These are phyloP conservation scores for Halichoeres trimaculatus DNA, from an alignment of 2,113 vertebrate species.

Conservation along the genomic window DNA sequence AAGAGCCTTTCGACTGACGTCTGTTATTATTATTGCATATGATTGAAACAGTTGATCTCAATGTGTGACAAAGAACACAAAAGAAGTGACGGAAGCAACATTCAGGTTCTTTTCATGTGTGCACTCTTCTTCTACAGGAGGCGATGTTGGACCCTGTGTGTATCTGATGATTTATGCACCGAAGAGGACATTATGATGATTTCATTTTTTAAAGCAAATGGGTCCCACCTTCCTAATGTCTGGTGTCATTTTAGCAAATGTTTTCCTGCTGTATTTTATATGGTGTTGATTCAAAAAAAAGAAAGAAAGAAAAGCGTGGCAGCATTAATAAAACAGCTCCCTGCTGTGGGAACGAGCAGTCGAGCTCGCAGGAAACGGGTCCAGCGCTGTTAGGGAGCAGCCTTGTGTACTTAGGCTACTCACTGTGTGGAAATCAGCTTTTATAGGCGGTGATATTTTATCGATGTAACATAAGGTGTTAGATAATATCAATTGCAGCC, in stretches of 20 bases:
- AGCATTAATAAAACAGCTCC: neutral
- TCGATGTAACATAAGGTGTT: slow-evolving; percentile 38
- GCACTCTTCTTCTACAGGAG: neutral
- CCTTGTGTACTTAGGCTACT: neutral
- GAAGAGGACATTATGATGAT: neutral
- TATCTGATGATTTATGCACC: neutral
- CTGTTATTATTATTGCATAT: neutral
- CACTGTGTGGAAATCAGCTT: slow-evolving; percentile 29
- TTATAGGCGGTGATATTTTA: slow-evolving; percentile 39
- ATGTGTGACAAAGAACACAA: neutral
- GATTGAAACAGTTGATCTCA: neutral
- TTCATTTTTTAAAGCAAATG: neutral
- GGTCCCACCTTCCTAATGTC: neutral
- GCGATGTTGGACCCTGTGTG: neutral
- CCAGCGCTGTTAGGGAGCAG: slow-evolving; percentile 7
- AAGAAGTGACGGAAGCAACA: neutral
- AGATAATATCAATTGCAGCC: slow-evolving; percentile 43
- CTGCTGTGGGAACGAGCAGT: neutral
- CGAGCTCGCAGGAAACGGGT: slow-evolving; percentile 7
- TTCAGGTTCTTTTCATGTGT: neutral
- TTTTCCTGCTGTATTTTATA: neutral
- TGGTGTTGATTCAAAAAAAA: neutral
- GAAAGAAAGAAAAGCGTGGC: no score
- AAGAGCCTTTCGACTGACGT: neutral
- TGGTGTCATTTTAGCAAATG: neutral